These are phyloP conservation scores for Brachyhypopomus gauderio DNA, from an alignment of 2,113 vertebrate genomes.

Conservation along the genomic window DNA sequence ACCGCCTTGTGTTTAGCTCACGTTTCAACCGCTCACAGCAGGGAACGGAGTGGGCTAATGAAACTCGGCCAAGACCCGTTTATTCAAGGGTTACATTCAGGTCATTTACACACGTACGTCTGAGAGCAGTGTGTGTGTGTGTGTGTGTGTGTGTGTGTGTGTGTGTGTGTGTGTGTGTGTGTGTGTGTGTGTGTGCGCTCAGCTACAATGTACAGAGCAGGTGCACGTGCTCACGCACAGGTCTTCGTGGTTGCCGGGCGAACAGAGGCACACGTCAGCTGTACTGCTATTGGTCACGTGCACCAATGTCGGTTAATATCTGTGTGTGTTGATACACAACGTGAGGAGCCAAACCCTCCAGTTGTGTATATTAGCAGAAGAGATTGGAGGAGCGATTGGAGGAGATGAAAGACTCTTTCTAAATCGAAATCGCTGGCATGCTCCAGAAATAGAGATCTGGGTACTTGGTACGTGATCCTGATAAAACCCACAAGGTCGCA, in stretches of 20 bases:
- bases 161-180: constrained; percentile 14
- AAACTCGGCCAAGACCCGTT: not conserved
- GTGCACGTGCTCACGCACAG: no score
- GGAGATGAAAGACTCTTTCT: constrained; percentile 21
- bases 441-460: not conserved
- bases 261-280: no score
- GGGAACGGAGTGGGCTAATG: not conserved
- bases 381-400: constrained; percentile 43
- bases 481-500: not conserved
- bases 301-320: no score
- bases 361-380: constrained; percentile 54
- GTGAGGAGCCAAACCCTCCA: constrained; percentile 29
- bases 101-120: constrained; percentile 6
- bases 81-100: no score
- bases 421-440: not conserved
- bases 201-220: no score
- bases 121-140: not conserved
- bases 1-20: no score
- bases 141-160: constrained; percentile 18
- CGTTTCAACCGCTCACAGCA: not conserved
- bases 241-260: no score
- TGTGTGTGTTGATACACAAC: no score
- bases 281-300: no score
- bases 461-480: no score
- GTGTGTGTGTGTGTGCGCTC: constrained; percentile 5